phyloP scores from a whole-genome alignment of 1,140 invertebrate genomes.

The Amyelois transitella region DNA sequence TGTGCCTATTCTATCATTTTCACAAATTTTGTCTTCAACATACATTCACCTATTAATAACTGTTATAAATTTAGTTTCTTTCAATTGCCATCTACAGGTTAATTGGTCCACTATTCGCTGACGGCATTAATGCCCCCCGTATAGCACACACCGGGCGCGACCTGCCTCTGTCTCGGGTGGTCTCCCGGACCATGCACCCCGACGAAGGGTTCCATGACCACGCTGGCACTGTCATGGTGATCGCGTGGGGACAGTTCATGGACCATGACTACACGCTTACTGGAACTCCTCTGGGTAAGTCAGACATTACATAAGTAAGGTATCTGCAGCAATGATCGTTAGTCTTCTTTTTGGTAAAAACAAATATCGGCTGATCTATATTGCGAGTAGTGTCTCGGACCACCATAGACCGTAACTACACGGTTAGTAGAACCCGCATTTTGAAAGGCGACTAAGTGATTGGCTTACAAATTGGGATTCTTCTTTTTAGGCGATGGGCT shows the following conservation, averaged over 20 bases:
- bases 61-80: neutral
- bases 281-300: constrained; percentile 86
- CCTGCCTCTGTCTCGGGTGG: constrained; percentile 86
- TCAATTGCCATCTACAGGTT: constrained; percentile 69
- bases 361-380: too few relatives aligned
- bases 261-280: constrained; percentile 95
- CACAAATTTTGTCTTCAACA: too few relatives aligned
- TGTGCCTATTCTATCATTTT: too few relatives aligned
- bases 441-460: too few relatives aligned
- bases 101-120: constrained; percentile 85
- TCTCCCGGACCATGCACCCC: constrained; percentile 92
- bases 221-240: constrained; percentile 94
- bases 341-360: too few relatives aligned
- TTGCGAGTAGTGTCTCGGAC: too few relatives aligned
- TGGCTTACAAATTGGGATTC: too few relatives aligned
- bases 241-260: constrained; percentile 96
- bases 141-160: constrained; percentile 83
- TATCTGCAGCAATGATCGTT: too few relatives aligned
- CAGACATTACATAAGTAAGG: neutral
- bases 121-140: constrained; percentile 87
- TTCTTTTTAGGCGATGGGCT: too few relatives aligned
- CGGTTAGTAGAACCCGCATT: too few relatives aligned
- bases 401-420: too few relatives aligned
- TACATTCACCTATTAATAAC: neutral
- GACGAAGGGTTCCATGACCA: constrained; percentile 95